These are phyloP conservation scores for Leptopilina clavipes DNA, from an alignment of 1,140 invertebrate genomes.

Conservation along the genomic window DNA sequence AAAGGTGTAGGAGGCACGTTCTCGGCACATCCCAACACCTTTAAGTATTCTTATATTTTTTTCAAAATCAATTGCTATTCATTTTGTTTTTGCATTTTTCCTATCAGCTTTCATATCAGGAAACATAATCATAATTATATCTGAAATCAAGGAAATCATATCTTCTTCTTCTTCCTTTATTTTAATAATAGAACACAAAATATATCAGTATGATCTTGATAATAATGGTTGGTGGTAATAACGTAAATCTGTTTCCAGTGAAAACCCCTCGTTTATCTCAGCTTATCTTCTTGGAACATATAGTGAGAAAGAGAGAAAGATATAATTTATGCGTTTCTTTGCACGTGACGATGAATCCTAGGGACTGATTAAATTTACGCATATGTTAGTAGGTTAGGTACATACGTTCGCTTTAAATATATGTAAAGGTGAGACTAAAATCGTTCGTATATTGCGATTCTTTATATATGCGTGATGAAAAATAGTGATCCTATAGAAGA, in stretches of 20 bases:
- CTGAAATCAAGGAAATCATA: conserved; percentile 20
- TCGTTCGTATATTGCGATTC: neutral
- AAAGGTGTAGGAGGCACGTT: conserved; percentile 25
- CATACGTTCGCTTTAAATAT: neutral
- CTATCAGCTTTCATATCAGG: neutral
- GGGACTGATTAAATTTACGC: conserved; percentile 27
- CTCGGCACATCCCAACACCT: conserved; percentile 8
- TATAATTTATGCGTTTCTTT: conserved; percentile 29
- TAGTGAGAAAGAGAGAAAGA: conserved; percentile 10
- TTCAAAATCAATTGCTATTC: neutral
- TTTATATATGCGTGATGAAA: neutral
- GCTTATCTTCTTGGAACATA: neutral
- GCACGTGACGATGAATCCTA: conserved; percentile 22
- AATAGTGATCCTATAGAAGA: neutral
- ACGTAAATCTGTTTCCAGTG: neutral
- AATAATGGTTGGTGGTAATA: neutral
- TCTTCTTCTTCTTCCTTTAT: neutral
- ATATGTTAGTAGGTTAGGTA: neutral
- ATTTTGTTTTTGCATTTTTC: neutral
- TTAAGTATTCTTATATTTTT: neutral
- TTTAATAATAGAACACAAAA: conserved; percentile 5
- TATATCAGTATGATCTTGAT: conserved; percentile 10
- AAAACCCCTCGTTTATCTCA: conserved; percentile 31
- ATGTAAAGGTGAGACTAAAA: neutral
- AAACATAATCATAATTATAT: conserved; percentile 30